Evolutionary conservation across 1,140 invertebrate species (phyloP), one percentile per base, ranked within the genome.

Genomic region (Zaprionus africanus): DNA sequence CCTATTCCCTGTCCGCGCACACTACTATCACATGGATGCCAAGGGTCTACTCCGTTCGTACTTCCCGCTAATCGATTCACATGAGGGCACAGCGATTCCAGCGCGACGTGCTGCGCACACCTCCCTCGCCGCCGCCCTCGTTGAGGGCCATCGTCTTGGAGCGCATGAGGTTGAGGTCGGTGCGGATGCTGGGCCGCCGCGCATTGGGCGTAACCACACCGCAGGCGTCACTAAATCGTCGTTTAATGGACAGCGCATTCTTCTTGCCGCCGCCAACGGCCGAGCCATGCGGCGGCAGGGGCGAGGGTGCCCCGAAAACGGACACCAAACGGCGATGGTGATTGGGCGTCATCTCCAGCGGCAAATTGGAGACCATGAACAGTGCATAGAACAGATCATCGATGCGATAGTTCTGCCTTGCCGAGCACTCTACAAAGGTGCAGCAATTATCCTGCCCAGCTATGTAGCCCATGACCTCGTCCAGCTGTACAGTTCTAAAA

Each of bases 301-400:
- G 95, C 62, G 95, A 96, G 0, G 96, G 96, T 41, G 95, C 95
- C 4, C 96, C 96, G 71, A 96, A 96, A 4, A 94, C 92, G 19
- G 95, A 94, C 91, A 95, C 95, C n/a, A 95, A 94, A 7, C 95
- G 94, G 78, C 96, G 95, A 91, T 97, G 97, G 84, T 97, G 95
- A 84, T 97, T 97, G 0, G 97, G 97, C n/a, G 96, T 96, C 97
- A 97, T 97, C 93, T 97, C 97, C 80, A 96, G 92, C 1, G 97
- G 97, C 60, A 97, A 93, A 84, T 96, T 96, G 9, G 96, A 96
- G 11, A 96, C 94, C 46, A 96, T 94, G 92, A 97, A 97, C 5
- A 97, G 93, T 74, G 96, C 95, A 87, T 96, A 96, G 92, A 97
- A 97, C 4, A 97, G 94, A 79, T 97, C 96, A 79, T 97, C 96